Evolutionary conservation across 2,113 vertebrate species (phyloP).

Genomic region (Nothocercus julius): DNA sequence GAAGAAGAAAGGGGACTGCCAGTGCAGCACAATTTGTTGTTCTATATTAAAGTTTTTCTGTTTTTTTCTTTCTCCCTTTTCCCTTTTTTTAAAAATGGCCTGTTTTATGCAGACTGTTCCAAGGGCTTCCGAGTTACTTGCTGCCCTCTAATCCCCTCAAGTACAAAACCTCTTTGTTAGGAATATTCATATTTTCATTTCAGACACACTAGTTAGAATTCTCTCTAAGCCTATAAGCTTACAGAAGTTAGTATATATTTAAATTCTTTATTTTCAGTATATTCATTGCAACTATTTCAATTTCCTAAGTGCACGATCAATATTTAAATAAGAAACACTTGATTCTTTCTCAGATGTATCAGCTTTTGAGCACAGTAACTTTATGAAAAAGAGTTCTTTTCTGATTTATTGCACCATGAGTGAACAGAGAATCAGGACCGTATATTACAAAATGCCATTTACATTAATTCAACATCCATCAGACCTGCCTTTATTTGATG

Average conservation of each 20-base stretch:
- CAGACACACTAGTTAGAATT: constrained; percentile 45
- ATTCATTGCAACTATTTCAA: background rate
- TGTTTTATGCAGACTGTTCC: background rate
- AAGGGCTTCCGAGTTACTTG: constrained; percentile 30
- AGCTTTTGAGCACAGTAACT: constrained; percentile 15
- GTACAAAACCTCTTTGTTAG: constrained; percentile 24
- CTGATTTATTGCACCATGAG: constrained; percentile 22
- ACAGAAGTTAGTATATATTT: constrained; percentile 27
- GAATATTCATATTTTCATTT: constrained; percentile 26
- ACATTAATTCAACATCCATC: constrained; percentile 49
- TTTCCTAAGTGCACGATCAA: constrained; percentile 42
- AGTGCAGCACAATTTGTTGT: constrained; percentile 51
- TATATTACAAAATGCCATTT: constrained; percentile 39
- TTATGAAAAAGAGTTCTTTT: background rate
- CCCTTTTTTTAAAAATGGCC: constrained; percentile 28
- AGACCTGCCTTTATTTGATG: constrained; percentile 48
- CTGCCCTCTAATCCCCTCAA: constrained; percentile 35
- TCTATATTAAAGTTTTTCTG: constrained; percentile 16
- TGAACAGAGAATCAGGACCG: constrained; percentile 27
- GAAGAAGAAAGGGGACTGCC: constrained; percentile 36
- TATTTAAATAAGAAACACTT: constrained; percentile 45
- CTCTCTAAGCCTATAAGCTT: constrained; percentile 13
- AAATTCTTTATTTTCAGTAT: constrained; percentile 24
- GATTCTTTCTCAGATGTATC: background rate
- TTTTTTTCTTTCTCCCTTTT: background rate